A percentile compares a stretch with the other conserved stretches of the same genome.
Conservation (phyloP, 2,113 vertebrate genomes). For the Paramisgurnus dabryanus region DNA sequence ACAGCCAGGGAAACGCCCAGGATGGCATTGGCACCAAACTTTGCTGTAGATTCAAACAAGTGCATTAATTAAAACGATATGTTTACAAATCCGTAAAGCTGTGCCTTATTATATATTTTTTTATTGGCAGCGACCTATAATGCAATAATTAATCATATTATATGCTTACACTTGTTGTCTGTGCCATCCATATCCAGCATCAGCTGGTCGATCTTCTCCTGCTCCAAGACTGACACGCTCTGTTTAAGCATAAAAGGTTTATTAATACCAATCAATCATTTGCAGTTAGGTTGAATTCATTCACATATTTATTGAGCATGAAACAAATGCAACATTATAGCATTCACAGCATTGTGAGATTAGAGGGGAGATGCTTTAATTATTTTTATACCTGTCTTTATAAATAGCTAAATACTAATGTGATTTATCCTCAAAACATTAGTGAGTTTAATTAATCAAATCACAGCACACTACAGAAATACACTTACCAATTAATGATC, state of each 20-base stretch:
- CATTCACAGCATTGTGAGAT: slow-evolving; percentile 46
- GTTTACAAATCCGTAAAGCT: neutral
- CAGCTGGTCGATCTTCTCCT: slow-evolving; percentile 93
- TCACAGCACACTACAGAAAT: slow-evolving; percentile 15
- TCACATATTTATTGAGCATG: slow-evolving; percentile 38
- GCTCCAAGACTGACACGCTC: slow-evolving; percentile 86
- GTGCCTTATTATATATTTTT: neutral
- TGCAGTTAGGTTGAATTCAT: slow-evolving; percentile 8
- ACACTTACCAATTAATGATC: slow-evolving; percentile 24
- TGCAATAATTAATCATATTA: neutral
- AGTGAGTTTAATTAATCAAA: neutral
- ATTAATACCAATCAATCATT: neutral
- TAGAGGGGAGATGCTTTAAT: neutral
- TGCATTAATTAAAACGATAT: neutral
- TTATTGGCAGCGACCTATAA: neutral
- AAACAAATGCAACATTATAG: slow-evolving; percentile 44
- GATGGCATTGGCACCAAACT: slow-evolving; percentile 97
- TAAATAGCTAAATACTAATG: neutral
- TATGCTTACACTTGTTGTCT: slow-evolving; percentile 94
- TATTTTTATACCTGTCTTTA: neutral
- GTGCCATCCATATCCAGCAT: slow-evolving; percentile 99
- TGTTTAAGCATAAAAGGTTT: slow-evolving; percentile 59
- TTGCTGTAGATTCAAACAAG: slow-evolving; percentile 74
- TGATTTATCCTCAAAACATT: neutral
- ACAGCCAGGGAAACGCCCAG: slow-evolving; percentile 95